phyloP scores from a whole-genome alignment of 2,888 invertebrate species.

The Diarsia rubi region DNA sequence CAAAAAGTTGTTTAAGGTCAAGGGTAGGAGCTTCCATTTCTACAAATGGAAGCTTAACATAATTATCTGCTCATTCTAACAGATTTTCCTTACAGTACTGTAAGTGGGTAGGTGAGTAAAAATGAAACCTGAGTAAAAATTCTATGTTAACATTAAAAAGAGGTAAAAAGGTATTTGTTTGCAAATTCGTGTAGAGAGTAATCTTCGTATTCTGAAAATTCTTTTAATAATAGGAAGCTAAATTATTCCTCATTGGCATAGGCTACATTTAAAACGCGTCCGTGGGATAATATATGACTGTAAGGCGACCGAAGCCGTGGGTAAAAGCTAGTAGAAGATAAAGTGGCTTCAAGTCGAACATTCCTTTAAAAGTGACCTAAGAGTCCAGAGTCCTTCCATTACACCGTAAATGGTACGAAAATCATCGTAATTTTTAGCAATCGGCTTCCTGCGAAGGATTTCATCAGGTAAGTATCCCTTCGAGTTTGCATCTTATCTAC shows the following conservation, averaged over 20 bases:
- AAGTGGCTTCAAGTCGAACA: neutral
- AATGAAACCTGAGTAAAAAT: neutral
- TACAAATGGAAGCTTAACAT: slow-evolving; percentile 18
- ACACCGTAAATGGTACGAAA: neutral
- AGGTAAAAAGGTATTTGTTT: neutral
- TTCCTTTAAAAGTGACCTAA: neutral
- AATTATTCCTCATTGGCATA: neutral
- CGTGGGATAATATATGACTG: neutral
- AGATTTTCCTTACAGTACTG: slow-evolving; percentile 9
- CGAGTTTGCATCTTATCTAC: neutral
- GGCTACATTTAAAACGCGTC: neutral
- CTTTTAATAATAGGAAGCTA: neutral
- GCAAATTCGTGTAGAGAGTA: neutral
- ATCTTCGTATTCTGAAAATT: neutral
- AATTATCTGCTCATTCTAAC: slow-evolving; percentile 9
- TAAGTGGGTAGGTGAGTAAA: neutral
- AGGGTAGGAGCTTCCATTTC: slow-evolving; percentile 6
- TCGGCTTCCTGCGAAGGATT: neutral
- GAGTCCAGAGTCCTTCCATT: neutral
- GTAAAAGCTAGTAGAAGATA: neutral
- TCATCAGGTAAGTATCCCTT: neutral
- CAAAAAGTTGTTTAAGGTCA: slow-evolving; percentile 23
- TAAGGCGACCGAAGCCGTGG: neutral
- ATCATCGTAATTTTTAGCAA: neutral
- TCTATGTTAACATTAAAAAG: neutral